Base-by-base conservation (phyloP, 2,113 vertebrate genomes). In the Pogona vitticeps region DNA sequence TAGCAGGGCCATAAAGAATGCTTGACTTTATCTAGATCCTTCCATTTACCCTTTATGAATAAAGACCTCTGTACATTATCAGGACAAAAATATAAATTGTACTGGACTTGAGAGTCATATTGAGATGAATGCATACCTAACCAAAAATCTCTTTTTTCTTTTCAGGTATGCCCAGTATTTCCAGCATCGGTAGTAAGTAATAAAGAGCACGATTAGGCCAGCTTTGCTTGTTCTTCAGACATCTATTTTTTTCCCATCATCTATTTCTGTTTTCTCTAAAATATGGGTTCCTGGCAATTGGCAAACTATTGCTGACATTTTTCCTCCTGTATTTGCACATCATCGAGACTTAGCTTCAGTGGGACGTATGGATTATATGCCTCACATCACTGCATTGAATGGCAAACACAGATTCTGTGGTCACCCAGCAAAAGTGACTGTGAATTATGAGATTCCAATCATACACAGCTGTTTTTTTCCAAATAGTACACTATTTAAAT, bases 161-260 rank as follows among this genome's bases (percentile, higher is more conserved):
- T 96, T 87, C 96, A 99, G 98, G 98, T 97, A 97, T 98, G 92
- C 98, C 98, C 94, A 99, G 97, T 97, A 98, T 97, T 97, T 97
- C 98, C 97, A 98, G 98, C 97, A 98, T 98, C 92, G 98, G 98
- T 97, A 99, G 99, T 99, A 99, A 99, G 98, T 99, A 96, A 97
- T 96, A 92, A 92, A 93, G 94, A 93, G 84, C 88, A 91, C 88
- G 92, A 83, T 84, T 94, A 96, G 94, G 93, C 92, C 93, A 96
- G 96, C 97, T 97, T 97, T 96, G 97, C 97, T 97, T 95, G 93
- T 96, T 95, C 94, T 95, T 94, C 81, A 86, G 86, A 89, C 94
- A 94, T 93, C 97, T 96, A 94, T 95, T 97, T 52, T 96, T 95
- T 94, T n/a, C n/a, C 96, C 95, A 96, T 63, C 94, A 96, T 98